Evolutionary conservation across 2,888 invertebrate species (phyloP).

Genomic region (Meteorus cinctellus): DNA sequence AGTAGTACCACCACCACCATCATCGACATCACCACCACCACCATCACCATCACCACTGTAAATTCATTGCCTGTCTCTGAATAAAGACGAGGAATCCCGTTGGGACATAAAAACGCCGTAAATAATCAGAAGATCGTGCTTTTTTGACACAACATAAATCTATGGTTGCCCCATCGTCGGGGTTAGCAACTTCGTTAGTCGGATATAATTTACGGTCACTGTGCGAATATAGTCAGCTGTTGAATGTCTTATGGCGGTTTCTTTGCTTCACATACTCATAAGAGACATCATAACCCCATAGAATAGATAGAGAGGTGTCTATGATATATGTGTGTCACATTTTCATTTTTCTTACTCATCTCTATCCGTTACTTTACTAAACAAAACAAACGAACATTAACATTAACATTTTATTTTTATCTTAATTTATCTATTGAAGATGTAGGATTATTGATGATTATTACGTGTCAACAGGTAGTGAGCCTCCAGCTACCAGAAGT

Average conservation of each 20-base stretch:
- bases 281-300: neutral
- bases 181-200: slow-evolving; percentile 64
- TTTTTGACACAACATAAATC: slow-evolving; percentile 61
- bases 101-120: slow-evolving; percentile 53
- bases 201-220: slow-evolving; percentile 61
- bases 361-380: neutral
- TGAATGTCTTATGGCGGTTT: slow-evolving; percentile 35
- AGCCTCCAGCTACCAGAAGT: slow-evolving; percentile 74
- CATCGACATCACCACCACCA: neutral
- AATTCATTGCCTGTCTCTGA: slow-evolving; percentile 34
- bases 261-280: slow-evolving; percentile 40
- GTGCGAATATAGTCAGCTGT: slow-evolving; percentile 50
- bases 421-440: neutral
- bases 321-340: neutral
- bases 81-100: slow-evolving; percentile 37
- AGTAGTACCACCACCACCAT: neutral
- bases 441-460: slow-evolving; percentile 11
- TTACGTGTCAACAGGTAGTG: slow-evolving; percentile 58
- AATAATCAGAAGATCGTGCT: slow-evolving; percentile 60
- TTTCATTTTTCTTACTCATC: neutral
- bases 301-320: neutral
- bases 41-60: slow-evolving; percentile 1
- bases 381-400: neutral
- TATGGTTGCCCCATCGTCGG: slow-evolving; percentile 49
- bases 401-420: neutral